Percentiles rank a stretch among this genome's conserved stretches.
Conservation (phyloP, 92 coral and sea anemone species). For the Siderastrea siderea region DNA sequence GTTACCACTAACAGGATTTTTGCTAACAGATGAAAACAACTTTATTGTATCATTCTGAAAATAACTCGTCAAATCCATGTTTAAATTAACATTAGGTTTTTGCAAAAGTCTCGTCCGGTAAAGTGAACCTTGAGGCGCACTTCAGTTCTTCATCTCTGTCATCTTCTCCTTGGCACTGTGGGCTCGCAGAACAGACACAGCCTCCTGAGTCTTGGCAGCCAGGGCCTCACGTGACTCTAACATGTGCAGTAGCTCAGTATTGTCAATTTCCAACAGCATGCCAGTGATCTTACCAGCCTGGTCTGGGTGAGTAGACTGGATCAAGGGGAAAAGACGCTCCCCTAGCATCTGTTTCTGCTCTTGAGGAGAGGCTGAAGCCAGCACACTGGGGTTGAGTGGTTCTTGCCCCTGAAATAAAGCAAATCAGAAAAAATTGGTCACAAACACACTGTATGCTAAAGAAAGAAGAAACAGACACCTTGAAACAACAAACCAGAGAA, state of each 20-base stretch:
- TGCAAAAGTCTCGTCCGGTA: slow-evolving; percentile 1
- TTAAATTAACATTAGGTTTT: not conserved
- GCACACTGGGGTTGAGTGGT: slow-evolving; percentile 79
- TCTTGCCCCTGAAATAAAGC: slow-evolving; percentile 80
- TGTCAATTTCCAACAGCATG: slow-evolving; percentile 97
- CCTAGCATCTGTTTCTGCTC: slow-evolving; percentile 97
- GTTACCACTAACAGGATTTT: not conserved
- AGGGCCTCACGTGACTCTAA: slow-evolving; percentile 96
- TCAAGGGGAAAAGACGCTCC: slow-evolving; percentile 93
- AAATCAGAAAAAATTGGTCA: too few species aligned
- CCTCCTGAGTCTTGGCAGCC: slow-evolving; percentile 88
- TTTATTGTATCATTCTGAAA: slow-evolving; percentile 45
- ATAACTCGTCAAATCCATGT: slow-evolving; percentile 40
- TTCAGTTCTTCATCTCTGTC: not conserved
- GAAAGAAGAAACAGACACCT: too few species aligned
- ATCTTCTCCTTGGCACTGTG: slow-evolving; percentile 58
- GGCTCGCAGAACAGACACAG: slow-evolving; percentile 87
- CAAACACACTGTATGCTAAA: too few species aligned
- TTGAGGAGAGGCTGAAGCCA: slow-evolving; percentile 83
- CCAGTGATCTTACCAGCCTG: slow-evolving; percentile 98
- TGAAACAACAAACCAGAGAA: too few species aligned
- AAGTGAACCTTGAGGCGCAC: not conserved
- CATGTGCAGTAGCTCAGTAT: slow-evolving; percentile 95
- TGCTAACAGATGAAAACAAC: slow-evolving; percentile 7
- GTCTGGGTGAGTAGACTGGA: slow-evolving; percentile 88